These are phyloP conservation scores for Drosophila fulvimacula DNA, from an alignment of 2,888 invertebrate genomes.

Conservation along the genomic window DNA sequence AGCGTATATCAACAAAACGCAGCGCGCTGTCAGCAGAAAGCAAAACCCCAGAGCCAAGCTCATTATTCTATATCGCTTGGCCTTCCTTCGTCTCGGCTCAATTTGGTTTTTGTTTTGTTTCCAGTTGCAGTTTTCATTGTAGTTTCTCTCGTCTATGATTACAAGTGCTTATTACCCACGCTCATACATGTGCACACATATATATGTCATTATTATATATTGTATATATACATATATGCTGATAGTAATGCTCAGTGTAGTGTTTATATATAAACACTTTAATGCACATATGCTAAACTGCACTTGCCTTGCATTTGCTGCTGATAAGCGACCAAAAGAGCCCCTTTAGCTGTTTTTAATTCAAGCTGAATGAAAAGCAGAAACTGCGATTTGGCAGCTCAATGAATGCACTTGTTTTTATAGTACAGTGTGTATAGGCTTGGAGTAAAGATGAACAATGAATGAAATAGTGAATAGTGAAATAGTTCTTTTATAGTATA, in stretches of 20 bases:
- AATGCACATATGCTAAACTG: slow-evolving; percentile 7
- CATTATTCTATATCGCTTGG: slow-evolving; percentile 55
- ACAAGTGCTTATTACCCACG: slow-evolving; percentile 43
- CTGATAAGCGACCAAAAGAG: slow-evolving; percentile 37
- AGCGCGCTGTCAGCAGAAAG: slow-evolving; percentile 47
- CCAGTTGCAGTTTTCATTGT: slow-evolving; percentile 38
- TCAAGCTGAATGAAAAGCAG: slow-evolving; percentile 46
- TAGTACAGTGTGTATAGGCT: slow-evolving; percentile 23
- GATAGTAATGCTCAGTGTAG: slow-evolving; percentile 28
- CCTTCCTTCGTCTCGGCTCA: slow-evolving; percentile 51
- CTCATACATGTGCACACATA: neutral
- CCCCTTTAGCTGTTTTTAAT: slow-evolving; percentile 27
- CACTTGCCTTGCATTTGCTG: slow-evolving; percentile 45
- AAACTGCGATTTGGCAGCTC: slow-evolving; percentile 26
- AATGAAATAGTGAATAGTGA: neutral
- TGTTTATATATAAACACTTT: neutral
- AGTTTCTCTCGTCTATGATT: slow-evolving; percentile 63
- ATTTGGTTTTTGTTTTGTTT: slow-evolving; percentile 23
- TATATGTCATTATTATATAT: neutral
- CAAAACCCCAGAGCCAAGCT: slow-evolving; percentile 50
- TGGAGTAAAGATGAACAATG: neutral
- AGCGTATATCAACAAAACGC: slow-evolving; percentile 29
- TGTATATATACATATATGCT: neutral
- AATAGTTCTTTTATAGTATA: neutral
- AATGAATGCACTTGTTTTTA: slow-evolving; percentile 24